Conservation (phyloP, 2,797 vertebrate genomes). For the Brachymystax lenok region DNA sequence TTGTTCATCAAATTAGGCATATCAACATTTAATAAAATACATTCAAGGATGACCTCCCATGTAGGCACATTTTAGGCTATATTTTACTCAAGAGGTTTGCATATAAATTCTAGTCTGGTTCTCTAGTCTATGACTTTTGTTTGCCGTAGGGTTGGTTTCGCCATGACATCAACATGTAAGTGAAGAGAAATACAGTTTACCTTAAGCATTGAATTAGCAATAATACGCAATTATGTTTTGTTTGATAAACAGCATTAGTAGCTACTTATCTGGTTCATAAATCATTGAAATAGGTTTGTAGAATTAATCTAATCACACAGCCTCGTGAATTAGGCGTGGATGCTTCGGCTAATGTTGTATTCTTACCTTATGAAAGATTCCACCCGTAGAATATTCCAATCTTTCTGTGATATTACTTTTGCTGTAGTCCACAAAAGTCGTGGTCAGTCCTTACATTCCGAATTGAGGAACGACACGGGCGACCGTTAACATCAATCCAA, state of each 20-base stretch:
- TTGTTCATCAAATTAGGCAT: neutral
- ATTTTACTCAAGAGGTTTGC: neutral
- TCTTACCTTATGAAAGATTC: conserved; percentile 29
- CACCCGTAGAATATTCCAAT: conserved; percentile 13
- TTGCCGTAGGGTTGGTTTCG: neutral
- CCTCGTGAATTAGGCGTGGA: neutral
- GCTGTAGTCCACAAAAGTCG: conserved; percentile 47
- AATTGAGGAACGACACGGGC: conserved; percentile 24
- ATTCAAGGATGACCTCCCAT: neutral
- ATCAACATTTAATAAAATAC: neutral
- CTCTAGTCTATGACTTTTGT: no score
- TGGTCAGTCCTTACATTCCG: conserved; percentile 57
- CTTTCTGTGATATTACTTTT: conserved; percentile 26
- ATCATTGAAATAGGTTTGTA: neutral
- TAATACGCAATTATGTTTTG: neutral
- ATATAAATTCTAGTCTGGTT: neutral
- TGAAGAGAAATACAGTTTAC: neutral
- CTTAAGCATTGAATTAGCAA: neutral
- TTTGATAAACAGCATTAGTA: neutral
- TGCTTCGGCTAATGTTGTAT: neutral
- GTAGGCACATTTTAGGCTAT: neutral
- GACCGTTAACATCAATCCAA: conserved; percentile 43
- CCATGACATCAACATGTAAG: neutral
- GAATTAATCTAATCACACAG: neutral
- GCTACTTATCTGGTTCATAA: neutral